phyloP scores from a whole-genome alignment of 2,113 vertebrate species.

The Amazona vittata region DNA sequence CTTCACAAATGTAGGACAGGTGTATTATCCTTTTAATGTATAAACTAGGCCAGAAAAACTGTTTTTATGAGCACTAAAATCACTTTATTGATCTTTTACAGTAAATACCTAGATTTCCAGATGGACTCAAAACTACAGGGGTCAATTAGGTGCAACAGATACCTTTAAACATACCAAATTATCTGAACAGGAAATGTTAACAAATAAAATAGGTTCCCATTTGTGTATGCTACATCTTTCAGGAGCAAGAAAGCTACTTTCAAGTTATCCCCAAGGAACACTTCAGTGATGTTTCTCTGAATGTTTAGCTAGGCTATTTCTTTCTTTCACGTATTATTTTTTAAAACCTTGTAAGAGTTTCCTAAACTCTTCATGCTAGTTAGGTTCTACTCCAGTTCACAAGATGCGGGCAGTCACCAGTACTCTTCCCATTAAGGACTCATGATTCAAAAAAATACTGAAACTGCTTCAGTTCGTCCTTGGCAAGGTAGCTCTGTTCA shows the following conservation, averaged over 20 bases:
- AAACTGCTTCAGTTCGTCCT: not conserved
- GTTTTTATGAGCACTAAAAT: not conserved
- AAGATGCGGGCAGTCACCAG: not conserved
- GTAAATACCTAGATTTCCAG: not conserved
- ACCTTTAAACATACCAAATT: not conserved
- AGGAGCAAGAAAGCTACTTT: not conserved
- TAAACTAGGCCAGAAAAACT: conserved; percentile 1
- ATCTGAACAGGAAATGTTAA: not conserved
- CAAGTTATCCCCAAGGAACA: not conserved
- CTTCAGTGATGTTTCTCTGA: not conserved
- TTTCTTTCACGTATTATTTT: not conserved
- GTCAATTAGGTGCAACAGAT: not conserved
- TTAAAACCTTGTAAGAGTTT: not conserved
- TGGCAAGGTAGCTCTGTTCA: not conserved
- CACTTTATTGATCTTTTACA: not conserved
- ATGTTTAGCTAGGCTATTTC: not conserved
- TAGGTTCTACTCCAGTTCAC: not conserved
- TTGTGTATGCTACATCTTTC: not conserved
- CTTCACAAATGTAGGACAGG: not conserved
- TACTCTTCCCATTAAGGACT: not conserved
- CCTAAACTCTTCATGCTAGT: not conserved
- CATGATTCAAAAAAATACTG: rapidly evolving
- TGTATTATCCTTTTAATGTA: not conserved
- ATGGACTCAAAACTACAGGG: not conserved
- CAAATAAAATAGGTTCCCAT: not conserved